phyloP scores from a whole-genome alignment of 2,888 invertebrate species.

The Diaphora mendica region DNA sequence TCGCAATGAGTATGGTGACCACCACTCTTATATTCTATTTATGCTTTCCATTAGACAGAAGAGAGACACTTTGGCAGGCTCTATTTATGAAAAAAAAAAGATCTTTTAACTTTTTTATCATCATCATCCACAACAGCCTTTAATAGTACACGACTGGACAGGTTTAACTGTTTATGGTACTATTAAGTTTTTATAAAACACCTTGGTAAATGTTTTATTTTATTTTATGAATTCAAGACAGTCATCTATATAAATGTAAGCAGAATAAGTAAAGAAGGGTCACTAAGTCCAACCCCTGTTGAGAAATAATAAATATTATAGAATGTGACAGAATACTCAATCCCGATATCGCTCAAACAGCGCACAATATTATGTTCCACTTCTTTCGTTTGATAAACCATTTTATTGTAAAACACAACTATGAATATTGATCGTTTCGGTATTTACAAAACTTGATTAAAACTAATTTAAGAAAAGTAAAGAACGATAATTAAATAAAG shows the following conservation, averaged over 20 bases:
- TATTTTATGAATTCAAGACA: conserved; percentile 71
- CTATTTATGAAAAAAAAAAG: too few species aligned
- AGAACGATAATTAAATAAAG: not conserved
- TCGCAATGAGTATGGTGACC: too few species aligned
- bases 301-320: conserved; percentile 70
- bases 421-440: not conserved
- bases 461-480: not conserved
- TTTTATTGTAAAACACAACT: not conserved
- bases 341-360: conserved; percentile 50
- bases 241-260: conserved; percentile 57
- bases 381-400: not conserved
- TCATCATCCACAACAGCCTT: too few species aligned
- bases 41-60: too few species aligned
- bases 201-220: conserved; percentile 53
- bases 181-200: not conserved
- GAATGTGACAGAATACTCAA: conserved; percentile 65
- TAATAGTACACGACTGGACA: too few species aligned
- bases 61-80: too few species aligned
- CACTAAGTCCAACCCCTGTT: conserved; percentile 69
- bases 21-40: too few species aligned
- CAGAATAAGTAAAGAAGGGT: conserved; percentile 69
- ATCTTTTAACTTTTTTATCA: too few species aligned
- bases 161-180: too few species aligned
- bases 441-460: not conserved
- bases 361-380: not conserved